Evolutionary conservation across 64 coral and sea anemone genomes (phyloP).

Genomic region (Catalaphyllia jardinei): DNA sequence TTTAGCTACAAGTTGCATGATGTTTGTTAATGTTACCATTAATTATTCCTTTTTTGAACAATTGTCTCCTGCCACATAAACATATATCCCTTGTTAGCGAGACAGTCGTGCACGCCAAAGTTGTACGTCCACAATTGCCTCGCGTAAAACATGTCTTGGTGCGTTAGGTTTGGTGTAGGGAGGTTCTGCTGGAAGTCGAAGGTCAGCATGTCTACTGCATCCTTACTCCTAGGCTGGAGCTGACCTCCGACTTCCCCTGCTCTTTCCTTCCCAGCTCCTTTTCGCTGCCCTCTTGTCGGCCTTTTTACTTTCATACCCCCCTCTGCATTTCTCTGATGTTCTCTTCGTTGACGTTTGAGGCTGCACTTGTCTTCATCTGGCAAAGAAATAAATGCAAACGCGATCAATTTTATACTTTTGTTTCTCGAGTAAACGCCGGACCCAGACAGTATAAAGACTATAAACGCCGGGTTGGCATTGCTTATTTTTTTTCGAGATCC

Average conservation of each 20-base stretch:
- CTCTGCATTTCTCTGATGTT: too few relatives aligned
- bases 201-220: slow-evolving; percentile 25
- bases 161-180: background rate
- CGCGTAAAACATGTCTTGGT: slow-evolving; percentile 39
- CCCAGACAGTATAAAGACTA: too few relatives aligned
- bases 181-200: slow-evolving; percentile 70
- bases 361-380: too few relatives aligned
- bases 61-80: slow-evolving; percentile 56
- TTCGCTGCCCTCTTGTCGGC: background rate
- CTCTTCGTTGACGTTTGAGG: too few relatives aligned
- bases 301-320: slow-evolving; percentile 11
- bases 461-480: too few relatives aligned
- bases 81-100: slow-evolving; percentile 13
- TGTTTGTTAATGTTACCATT: too few relatives aligned
- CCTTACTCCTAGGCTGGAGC: background rate
- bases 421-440: too few relatives aligned
- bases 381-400: too few relatives aligned
- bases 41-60: too few relatives aligned
- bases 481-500: too few relatives aligned
- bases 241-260: background rate
- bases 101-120: slow-evolving; percentile 52
- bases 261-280: background rate
- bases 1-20: too few relatives aligned
- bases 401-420: too few relatives aligned
- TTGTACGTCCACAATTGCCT: slow-evolving; percentile 57